A percentile compares a stretch with the other conserved stretches of the same genome.
These are phyloP conservation scores for Hirtodrosophila histrioides DNA, from an alignment of 2,888 invertebrate genomes.

Conservation along the genomic window DNA sequence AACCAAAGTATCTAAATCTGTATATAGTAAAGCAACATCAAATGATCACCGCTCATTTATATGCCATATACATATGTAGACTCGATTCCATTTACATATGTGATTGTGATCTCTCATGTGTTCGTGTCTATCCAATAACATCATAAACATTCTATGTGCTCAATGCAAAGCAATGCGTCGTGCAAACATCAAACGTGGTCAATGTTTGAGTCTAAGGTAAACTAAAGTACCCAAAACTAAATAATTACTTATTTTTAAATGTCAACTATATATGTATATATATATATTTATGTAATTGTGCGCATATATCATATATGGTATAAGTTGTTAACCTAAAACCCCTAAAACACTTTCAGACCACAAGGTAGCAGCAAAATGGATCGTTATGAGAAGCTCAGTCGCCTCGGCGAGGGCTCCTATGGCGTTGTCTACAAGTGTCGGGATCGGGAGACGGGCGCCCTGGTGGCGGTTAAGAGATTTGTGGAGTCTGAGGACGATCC, in stretches of 20 bases:
- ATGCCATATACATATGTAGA: conserved; percentile 20
- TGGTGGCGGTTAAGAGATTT: conserved; percentile 98
- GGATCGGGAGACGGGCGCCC: conserved; percentile 96
- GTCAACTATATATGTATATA: neutral
- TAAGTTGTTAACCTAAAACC: neutral
- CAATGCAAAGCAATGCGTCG: conserved; percentile 81
- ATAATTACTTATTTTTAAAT: neutral
- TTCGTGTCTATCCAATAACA: conserved; percentile 68
- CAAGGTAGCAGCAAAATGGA: conserved; percentile 95
- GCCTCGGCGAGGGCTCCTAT: conserved; percentile 92
- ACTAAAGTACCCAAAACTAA: conserved; percentile 24
- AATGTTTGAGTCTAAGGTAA: conserved; percentile 82
- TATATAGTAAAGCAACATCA: conserved; percentile 35
- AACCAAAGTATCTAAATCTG: conserved; percentile 7
- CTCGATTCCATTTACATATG: conserved; percentile 24
- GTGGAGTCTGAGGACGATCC: conserved; percentile 99
- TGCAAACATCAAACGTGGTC: conserved; percentile 81
- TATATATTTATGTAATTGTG: neutral
- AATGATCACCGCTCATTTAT: conserved; percentile 34
- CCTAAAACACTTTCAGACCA: conserved; percentile 86
- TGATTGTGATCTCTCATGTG: conserved; percentile 61
- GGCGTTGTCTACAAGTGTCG: conserved; percentile 96
- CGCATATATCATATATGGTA: too few relatives aligned
- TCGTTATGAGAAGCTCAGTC: conserved; percentile 96
- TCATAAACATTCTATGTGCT: conserved; percentile 68